Evolutionary conservation across 2,888 invertebrate species (phyloP).

Genomic region (Koerneria pararmatus): DNA sequence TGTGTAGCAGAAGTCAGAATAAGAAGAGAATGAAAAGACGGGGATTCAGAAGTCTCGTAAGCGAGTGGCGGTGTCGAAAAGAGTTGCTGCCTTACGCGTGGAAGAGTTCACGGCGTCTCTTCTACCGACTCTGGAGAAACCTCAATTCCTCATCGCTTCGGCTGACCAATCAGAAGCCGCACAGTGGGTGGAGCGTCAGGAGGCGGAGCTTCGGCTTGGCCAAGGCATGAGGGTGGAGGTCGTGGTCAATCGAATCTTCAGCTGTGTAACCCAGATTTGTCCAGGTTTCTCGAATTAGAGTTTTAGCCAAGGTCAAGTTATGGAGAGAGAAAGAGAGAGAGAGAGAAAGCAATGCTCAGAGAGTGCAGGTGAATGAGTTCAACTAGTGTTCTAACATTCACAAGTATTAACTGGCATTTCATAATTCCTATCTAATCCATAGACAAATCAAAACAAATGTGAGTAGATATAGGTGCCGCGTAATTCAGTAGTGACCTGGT

Average conservation of each 20-base stretch:
- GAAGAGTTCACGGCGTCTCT: slow-evolving; percentile 35
- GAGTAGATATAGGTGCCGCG: too few relatives aligned
- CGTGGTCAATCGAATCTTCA: slow-evolving; percentile 9
- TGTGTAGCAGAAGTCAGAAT: background rate
- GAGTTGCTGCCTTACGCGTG: slow-evolving; percentile 32
- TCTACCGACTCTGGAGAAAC: slow-evolving; percentile 25
- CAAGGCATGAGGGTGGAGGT: slow-evolving; percentile 3
- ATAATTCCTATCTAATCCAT: too few relatives aligned
- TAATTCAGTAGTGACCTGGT: too few relatives aligned
- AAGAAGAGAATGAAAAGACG: background rate
- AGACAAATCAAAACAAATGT: too few relatives aligned
- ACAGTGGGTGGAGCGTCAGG: background rate
- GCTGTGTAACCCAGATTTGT: background rate
- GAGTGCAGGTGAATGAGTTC: too few relatives aligned
- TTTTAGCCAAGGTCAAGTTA: too few relatives aligned
- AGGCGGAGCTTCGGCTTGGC: slow-evolving; percentile 4
- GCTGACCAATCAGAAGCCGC: background rate
- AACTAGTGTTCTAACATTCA: too few relatives aligned
- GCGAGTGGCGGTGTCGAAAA: slow-evolving; percentile 32
- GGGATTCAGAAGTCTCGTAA: slow-evolving; percentile 37
- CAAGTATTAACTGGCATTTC: too few relatives aligned
- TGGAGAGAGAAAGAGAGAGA: too few relatives aligned
- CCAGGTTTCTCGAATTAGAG: background rate
- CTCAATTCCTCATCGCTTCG: background rate
- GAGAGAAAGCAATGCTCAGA: too few relatives aligned